Base-by-base conservation (phyloP, 2,797 vertebrate genomes). In the Echeneis naucrates region DNA sequence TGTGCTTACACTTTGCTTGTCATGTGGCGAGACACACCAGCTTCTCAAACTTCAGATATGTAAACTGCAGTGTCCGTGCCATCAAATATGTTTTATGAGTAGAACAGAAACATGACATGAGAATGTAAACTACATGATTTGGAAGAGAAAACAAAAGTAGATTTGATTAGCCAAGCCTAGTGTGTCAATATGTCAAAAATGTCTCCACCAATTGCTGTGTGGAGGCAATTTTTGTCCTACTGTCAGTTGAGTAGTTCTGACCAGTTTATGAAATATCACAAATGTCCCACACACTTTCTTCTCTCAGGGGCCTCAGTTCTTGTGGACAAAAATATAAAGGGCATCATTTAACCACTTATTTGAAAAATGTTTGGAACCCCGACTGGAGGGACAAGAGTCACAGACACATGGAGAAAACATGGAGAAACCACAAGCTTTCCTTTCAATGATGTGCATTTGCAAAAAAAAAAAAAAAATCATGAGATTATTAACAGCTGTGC, bases 261-360 rank as follows among this genome's bases (percentile, higher is more conserved):
- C 30, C 7, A n/a, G 12, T 42, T 54, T 44, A 60, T 5, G 9
- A 73, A 42, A 69, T 59, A 56, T 19, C 26, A 38, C 24, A 3
- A 38, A 7, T 26, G 51, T 61, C 51, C 30, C 45, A 33, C 37
- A 64, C 30, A 40, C 33, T 37, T 52, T 44, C 5, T 30, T 69
- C 45, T 19, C 51, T 48, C 35, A 32, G 55, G 38, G 14, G 21
- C 48, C 51, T 40, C 30, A 11, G 57, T 27, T 50, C 61, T 59
- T 67, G 62, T 53, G 44, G 23, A 75, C 5, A 56, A 62, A 53
- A 68, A 68, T 48, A 50, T 54, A 51, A 66, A 74, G 52, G 19
- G 19, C 55, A 35, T 16, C 44, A 59, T 68, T 53, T 45, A 80
- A 58, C 64, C 17, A 50, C 2, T 37, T 52, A 26, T 10, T 38